Evolutionary conservation across 2,888 invertebrate genomes (phyloP), one percentile per base, ranked within the genome.

Genomic region (Drosophila villosipedis): DNA sequence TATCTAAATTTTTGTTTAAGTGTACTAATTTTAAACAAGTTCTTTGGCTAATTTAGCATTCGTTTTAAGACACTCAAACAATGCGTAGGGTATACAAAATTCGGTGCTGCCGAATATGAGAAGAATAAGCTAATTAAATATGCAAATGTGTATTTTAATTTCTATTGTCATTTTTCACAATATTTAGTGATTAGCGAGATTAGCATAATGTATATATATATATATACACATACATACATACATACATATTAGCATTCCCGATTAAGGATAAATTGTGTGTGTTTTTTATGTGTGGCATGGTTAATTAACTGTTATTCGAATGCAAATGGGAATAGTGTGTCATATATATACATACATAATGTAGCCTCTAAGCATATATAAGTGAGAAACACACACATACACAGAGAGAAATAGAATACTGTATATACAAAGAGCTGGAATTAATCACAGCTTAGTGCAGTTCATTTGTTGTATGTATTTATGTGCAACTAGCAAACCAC

Each of bases 171-270:
- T 73, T 54, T 58, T 31, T 35, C 35, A 35, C 35, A 16, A 73
- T 55, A 73, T 63, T 63, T 69, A 69, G 73, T 50, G 62, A 73
- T 77, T 73, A 60, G 28, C 43, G 62, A 63, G 57, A 33, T 68
- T 61, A 47, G 37, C 22, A 43, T 35, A 14, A 35, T 35, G 35
- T 3, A 22, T 43, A 14, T 22, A 22, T 43, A n/a, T 43, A 3
- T 43, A 41, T 41, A 12, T n/a, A 30, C 30, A 39, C 31, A 71
- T 16, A 54, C 14, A 54, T 12, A 53, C 31, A 62, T 37, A 61
- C 6, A 39, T 58, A 33, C 14, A 22, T 47, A 52, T 75, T 62
- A 66, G 78, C 78, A 71, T 80, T 73, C 79, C 78, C 78, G 22
- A 68, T 33, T 50, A 60, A 49, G 49, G 31, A 62, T 28, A 35